These are phyloP conservation scores for Agrypnia vestita DNA, from an alignment of 1,140 invertebrate species.

Conservation along the genomic window DNA sequence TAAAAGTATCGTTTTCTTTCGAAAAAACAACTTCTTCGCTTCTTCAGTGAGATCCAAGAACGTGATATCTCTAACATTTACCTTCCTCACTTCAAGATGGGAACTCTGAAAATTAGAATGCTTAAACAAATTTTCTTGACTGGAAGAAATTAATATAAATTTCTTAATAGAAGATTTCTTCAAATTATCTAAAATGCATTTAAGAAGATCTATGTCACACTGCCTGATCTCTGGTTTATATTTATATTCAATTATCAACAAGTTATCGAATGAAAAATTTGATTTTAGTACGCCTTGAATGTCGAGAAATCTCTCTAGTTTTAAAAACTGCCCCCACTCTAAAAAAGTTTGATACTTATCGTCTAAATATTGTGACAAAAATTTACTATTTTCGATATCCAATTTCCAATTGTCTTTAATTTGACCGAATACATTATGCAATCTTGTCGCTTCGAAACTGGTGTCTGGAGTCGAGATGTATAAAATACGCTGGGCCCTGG, in stretches of 20 bases:
- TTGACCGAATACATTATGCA: neutral
- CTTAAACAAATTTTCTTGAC: too few species aligned
- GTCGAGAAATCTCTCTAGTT: neutral
- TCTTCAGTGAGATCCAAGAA: neutral
- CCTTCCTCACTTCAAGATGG: too few species aligned
- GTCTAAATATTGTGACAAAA: neutral
- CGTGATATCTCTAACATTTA: neutral
- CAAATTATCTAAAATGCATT: neutral
- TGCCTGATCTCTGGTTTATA: neutral
- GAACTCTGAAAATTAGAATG: too few species aligned
- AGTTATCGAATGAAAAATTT: neutral
- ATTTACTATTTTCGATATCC: neutral
- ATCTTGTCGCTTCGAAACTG: neutral
- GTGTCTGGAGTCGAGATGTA: neutral
- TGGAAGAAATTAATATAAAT: neutral
- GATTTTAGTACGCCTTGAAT: neutral
- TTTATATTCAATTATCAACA: neutral
- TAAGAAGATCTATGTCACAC: neutral
- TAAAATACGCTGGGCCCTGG: neutral
- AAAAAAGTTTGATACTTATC: neutral
- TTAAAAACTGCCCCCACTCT: neutral
- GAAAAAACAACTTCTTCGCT: neutral
- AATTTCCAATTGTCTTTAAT: neutral
- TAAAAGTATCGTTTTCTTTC: too few species aligned
- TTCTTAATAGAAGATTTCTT: neutral